Conservation (phyloP, 2,888 invertebrate species). For the Scaeva pyrastri region DNA sequence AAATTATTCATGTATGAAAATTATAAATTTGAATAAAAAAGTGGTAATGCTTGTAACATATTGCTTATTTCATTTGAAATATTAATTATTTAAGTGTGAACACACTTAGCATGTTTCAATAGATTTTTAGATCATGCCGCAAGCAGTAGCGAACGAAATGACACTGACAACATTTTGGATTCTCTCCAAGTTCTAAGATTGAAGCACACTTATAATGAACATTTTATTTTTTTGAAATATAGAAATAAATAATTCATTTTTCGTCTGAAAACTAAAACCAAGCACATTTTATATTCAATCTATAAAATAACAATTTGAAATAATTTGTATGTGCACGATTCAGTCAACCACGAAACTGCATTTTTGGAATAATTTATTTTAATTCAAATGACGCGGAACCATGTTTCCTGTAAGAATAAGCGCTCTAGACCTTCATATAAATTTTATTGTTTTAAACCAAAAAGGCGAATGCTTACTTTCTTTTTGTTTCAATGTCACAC, state of each 20-base stretch:
- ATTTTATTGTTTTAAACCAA: slow-evolving; percentile 57
- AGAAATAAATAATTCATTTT: background rate
- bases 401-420: background rate
- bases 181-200: slow-evolving; percentile 7
- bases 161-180: slow-evolving; percentile 23
- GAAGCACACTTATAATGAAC: background rate
- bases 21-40: background rate
- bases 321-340: background rate
- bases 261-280: background rate
- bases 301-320: slow-evolving; percentile 7
- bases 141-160: background rate
- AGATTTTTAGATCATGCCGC: background rate
- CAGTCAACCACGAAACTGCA: slow-evolving; percentile 12
- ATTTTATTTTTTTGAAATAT: background rate
- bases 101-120: background rate
- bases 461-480: slow-evolving; percentile 39
- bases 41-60: background rate
- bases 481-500: slow-evolving; percentile 71
- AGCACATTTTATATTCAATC: background rate
- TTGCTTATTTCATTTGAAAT: background rate
- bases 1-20: background rate
- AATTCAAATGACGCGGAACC: slow-evolving; percentile 17
- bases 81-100: background rate
- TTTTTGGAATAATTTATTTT: background rate
- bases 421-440: slow-evolving; percentile 21